Percentiles rank a stretch among this genome's conserved stretches.
Conservation (phyloP, 2,797 vertebrate genomes). For the Diplodus puntazzo region DNA sequence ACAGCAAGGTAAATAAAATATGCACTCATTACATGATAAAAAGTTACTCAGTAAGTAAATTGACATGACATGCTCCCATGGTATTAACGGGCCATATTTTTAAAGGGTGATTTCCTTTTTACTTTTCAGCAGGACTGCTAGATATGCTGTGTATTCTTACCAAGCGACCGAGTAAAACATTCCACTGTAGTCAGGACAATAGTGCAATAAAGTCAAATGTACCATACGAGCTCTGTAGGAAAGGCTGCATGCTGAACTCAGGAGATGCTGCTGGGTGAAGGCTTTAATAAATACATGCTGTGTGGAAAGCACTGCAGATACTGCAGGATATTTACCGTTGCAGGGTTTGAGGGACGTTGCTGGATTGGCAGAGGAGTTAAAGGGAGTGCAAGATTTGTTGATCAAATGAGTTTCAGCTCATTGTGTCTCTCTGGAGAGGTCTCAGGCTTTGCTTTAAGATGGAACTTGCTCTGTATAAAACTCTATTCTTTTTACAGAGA, state of each 20-base stretch:
- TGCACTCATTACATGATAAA: background rate
- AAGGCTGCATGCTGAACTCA: conserved; percentile 10
- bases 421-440: conserved; percentile 14
- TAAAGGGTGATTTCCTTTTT: conserved; percentile 19
- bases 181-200: conserved; percentile 31
- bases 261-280: conserved; percentile 13
- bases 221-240: conserved; percentile 30
- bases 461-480: background rate
- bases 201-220: conserved; percentile 55
- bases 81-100: background rate
- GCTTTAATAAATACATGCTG: conserved; percentile 5
- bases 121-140: background rate
- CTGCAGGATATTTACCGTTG: conserved; percentile 30
- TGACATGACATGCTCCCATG: background rate
- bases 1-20: background rate
- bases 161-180: conserved; percentile 21
- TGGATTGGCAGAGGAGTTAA: conserved; percentile 6
- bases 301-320: conserved; percentile 12
- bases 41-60: conserved; percentile 7
- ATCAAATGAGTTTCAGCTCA: conserved; percentile 13
- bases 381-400: conserved; percentile 2
- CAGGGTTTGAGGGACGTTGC: conserved; percentile 13
- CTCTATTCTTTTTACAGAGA: conserved; percentile 4
- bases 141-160: background rate
- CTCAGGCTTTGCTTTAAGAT: background rate